These are phyloP conservation scores for Vombatus ursinus DNA, from an alignment of 2,113 vertebrate genomes.

Conservation along the genomic window DNA sequence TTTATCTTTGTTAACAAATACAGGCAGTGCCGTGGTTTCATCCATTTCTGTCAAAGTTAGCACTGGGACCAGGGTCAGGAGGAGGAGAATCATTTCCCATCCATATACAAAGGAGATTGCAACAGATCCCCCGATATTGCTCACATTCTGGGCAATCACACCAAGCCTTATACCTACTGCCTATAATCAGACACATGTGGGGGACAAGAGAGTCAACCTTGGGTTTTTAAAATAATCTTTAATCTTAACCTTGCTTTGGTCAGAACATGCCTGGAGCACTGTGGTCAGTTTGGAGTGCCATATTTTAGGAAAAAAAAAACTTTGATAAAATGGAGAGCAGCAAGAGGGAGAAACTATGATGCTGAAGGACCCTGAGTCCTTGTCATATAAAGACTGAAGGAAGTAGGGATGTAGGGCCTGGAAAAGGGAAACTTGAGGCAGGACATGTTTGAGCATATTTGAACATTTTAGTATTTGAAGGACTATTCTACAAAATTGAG, in stretches of 20 bases:
- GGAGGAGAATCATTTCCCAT: slow-evolving; percentile 76
- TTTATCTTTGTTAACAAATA: slow-evolving; percentile 63
- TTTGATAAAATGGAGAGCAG: neutral
- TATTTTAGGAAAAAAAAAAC: neutral
- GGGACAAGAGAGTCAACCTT: neutral
- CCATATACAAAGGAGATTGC: slow-evolving; percentile 64
- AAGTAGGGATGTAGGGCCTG: neutral
- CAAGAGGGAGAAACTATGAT: neutral
- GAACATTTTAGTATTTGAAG: neutral
- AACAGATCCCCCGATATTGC: slow-evolving; percentile 69
- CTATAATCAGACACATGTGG: slow-evolving; percentile 59
- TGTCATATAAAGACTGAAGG: neutral
- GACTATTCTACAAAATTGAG: neutral
- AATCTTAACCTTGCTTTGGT: neutral
- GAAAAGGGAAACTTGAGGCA: neutral
- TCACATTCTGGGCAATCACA: slow-evolving; percentile 67
- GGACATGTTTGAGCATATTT: neutral
- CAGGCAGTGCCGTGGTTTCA: slow-evolving; percentile 58
- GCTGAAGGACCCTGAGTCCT: neutral
- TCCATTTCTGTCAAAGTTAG: slow-evolving; percentile 72
- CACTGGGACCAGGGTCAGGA: slow-evolving; percentile 67
- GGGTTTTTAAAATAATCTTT: neutral
- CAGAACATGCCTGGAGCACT: neutral
- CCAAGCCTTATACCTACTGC: slow-evolving; percentile 69
- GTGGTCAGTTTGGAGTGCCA: neutral